Percentiles rank a stretch among this genome's conserved stretches.
Evolutionary conservation across 2,797 vertebrate species (phyloP).

Genomic region (Phoeniculus purpureus): DNA sequence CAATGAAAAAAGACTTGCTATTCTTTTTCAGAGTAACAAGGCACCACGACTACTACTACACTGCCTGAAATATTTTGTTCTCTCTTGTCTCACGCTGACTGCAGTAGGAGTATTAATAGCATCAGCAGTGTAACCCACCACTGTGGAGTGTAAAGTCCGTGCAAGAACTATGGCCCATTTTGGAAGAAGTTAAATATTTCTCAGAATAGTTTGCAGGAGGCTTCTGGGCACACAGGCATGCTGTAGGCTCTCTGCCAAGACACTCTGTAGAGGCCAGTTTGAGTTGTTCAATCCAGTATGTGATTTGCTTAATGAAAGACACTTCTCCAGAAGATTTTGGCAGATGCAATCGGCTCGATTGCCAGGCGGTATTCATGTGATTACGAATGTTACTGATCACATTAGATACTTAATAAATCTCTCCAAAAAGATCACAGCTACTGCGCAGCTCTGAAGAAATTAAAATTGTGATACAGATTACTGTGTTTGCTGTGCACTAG

Average conservation of each 20-base stretch:
- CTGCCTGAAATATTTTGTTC: neutral
- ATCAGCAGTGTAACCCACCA: neutral
- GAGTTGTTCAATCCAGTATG: slow-evolving; percentile 38
- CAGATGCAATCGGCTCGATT: neutral
- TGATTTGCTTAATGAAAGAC: slow-evolving; percentile 70
- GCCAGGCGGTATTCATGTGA: slow-evolving; percentile 60
- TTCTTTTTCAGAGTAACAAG: neutral
- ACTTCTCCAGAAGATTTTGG: slow-evolving; percentile 61
- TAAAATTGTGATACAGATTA: slow-evolving; percentile 1
- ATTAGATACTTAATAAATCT: slow-evolving; percentile 55
- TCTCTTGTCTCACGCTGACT: neutral
- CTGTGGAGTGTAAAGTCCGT: neutral
- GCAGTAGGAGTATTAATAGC: neutral
- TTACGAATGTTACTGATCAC: slow-evolving; percentile 51
- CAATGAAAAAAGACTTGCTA: neutral
- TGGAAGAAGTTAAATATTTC: neutral
- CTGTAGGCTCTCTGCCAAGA: slow-evolving; percentile 35
- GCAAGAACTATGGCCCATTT: neutral
- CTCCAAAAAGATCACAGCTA: slow-evolving; percentile 42
- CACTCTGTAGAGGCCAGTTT: slow-evolving; percentile 25
- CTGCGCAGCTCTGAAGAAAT: slow-evolving; percentile 38
- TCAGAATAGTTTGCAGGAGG: neutral
- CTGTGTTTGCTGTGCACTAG: neutral
- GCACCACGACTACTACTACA: neutral
- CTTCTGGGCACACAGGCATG: neutral